phyloP scores from a whole-genome alignment of 1,140 invertebrate genomes.

The Augochlora pura region DNA sequence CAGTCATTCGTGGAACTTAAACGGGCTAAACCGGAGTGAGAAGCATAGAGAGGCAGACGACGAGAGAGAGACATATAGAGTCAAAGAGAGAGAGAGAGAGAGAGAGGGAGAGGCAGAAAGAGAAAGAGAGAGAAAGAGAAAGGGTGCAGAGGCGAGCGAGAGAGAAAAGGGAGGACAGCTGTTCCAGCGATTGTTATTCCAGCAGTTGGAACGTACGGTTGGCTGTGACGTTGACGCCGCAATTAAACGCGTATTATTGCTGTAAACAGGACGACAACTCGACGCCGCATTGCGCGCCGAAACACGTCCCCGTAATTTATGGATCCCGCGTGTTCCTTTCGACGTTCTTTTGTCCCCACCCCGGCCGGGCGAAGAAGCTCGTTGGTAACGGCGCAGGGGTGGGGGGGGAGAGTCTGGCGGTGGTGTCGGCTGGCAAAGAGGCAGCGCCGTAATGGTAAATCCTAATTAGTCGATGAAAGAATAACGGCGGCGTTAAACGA shows the following conservation, averaged over 20 bases:
- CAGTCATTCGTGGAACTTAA: not conserved
- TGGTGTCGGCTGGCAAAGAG: too few relatives aligned
- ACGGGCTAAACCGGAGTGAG: too few relatives aligned
- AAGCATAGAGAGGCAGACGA: not conserved
- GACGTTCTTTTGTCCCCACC: constrained; percentile 4
- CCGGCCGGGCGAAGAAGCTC: too few relatives aligned
- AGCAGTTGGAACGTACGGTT: constrained; percentile 28
- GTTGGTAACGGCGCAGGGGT: not conserved
- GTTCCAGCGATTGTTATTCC: constrained; percentile 58
- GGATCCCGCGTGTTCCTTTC: not conserved
- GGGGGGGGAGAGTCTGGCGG: too few relatives aligned
- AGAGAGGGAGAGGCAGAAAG: constrained; percentile 1
- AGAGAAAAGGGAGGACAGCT: not conserved
- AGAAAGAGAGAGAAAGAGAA: not conserved
- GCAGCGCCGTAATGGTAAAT: not conserved
- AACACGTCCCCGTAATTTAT: constrained; percentile 22
- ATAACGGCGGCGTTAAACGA: constrained; percentile 1
- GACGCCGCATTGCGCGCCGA: too few relatives aligned
- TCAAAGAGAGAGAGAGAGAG: not conserved
- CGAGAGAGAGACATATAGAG: not conserved
- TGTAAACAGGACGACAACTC: constrained; percentile 45
- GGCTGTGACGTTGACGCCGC: constrained; percentile 55
- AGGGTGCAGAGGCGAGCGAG: too few relatives aligned
- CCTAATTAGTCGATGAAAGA: constrained; percentile 25
- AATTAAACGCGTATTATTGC: constrained; percentile 66